Conservation (phyloP, 2,888 invertebrate species). For the Lordiphosa fenestrarum region DNA sequence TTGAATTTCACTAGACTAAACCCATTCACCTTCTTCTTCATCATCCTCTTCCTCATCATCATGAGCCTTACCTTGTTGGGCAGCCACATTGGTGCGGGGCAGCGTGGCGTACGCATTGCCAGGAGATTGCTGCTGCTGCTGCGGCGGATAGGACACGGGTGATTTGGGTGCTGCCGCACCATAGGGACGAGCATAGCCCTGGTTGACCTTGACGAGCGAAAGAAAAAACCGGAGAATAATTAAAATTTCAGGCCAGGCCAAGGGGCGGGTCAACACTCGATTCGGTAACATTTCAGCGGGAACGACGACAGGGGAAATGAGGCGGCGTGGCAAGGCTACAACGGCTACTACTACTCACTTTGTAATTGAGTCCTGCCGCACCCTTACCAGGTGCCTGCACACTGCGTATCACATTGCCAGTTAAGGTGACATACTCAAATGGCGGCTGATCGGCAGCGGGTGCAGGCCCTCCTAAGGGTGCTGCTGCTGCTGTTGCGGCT, state of each 20-base stretch:
- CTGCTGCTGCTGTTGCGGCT: conserved; percentile 26
- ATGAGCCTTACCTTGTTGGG: conserved; percentile 79
- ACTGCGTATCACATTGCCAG: conserved; percentile 80
- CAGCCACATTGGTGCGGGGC: conserved; percentile 77
- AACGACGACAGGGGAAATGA: conserved; percentile 2
- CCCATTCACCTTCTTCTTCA: conserved; percentile 73
- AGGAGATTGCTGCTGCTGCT: conserved; percentile 62
- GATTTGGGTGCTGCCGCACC: conserved; percentile 78
- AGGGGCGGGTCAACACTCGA: too few species aligned
- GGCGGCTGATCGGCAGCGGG: conserved; percentile 70
- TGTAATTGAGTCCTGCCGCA: conserved; percentile 71
- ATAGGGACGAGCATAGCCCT: conserved; percentile 79
- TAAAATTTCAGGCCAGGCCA: neutral
- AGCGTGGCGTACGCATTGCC: conserved; percentile 79
- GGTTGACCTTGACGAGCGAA: conserved; percentile 70
- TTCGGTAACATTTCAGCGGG: neutral
- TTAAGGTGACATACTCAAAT: conserved; percentile 79
- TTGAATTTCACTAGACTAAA: conserved; percentile 41
- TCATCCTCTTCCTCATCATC: conserved; percentile 65
- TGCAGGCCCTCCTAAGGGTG: conserved; percentile 28
- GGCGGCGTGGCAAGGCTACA: conserved; percentile 9
- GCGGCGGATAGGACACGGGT: conserved; percentile 79
- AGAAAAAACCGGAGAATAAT: neutral
- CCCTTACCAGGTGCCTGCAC: conserved; percentile 80
- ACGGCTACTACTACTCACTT: conserved; percentile 65